A percentile compares a stretch with the other conserved stretches of the same genome.
These are phyloP conservation scores for Hydrocynus forskahlii DNA, from an alignment of 2,797 vertebrate species.

Conservation along the genomic window DNA sequence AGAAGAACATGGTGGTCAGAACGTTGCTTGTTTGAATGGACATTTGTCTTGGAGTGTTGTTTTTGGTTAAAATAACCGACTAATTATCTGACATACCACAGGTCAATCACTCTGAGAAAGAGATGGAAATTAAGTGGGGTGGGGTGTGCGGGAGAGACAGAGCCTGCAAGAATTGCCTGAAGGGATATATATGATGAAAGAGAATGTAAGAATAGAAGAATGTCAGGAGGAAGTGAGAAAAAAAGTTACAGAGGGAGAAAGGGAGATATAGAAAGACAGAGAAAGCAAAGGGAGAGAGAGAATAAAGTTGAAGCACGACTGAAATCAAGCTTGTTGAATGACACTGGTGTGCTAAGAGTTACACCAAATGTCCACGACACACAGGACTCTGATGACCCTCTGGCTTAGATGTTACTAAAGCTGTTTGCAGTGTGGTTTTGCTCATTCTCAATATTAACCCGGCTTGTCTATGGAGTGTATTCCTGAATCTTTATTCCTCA, in stretches of 20 bases:
- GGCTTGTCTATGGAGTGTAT: too few species aligned
- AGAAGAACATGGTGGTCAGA: not conserved
- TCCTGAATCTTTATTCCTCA: too few species aligned
- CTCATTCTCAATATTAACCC: not conserved
- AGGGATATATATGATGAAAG: not conserved
- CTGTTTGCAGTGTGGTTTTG: not conserved
- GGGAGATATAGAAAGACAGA: not conserved
- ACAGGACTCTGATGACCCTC: constrained; percentile 12
- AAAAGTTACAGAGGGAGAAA: not conserved
- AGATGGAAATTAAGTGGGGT: too few species aligned
- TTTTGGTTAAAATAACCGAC: constrained; percentile 30
- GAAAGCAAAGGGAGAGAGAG: not conserved
- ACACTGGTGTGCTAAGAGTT: constrained; percentile 48
- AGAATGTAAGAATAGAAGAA: not conserved
- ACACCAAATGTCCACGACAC: constrained; percentile 35
- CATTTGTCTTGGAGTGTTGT: constrained; percentile 34
- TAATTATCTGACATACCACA: constrained; percentile 13
- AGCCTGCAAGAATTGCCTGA: not conserved
- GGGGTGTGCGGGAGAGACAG: too few species aligned
- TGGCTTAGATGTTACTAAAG: not conserved
- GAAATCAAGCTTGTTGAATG: constrained; percentile 31
- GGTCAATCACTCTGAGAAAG: constrained; percentile 25
- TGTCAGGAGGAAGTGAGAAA: not conserved
- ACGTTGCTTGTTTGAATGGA: constrained; percentile 19
- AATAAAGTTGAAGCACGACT: not conserved